Evolutionary conservation across 2,888 invertebrate genomes (phyloP).

Genomic region (Melanostoma scalare): DNA sequence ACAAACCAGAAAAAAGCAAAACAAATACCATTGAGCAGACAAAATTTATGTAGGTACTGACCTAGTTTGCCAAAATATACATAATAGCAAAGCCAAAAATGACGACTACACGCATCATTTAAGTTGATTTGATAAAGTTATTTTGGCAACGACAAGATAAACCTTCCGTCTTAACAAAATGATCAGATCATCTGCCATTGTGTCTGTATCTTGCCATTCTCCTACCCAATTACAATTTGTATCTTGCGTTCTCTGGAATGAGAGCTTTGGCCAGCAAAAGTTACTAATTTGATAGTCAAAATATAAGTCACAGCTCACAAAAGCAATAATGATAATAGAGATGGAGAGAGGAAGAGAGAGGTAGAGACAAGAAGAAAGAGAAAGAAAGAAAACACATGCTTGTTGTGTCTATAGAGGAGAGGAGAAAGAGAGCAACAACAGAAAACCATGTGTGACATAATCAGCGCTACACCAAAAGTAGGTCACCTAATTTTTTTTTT

Average conservation of each 20-base stretch:
- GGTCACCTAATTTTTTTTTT: slow-evolving; percentile 73
- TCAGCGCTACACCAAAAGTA: slow-evolving; percentile 66
- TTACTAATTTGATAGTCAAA: slow-evolving; percentile 60
- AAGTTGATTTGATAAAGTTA: slow-evolving; percentile 36
- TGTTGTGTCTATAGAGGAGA: slow-evolving; percentile 30
- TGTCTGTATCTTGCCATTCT: slow-evolving; percentile 2
- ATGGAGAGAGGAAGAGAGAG: too few relatives aligned
- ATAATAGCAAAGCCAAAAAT: slow-evolving; percentile 24
- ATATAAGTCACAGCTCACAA: slow-evolving; percentile 39
- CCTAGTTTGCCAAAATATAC: slow-evolving; percentile 18
- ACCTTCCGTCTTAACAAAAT: slow-evolving; percentile 56
- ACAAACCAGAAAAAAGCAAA: slow-evolving; percentile 14
- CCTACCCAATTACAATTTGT: background rate
- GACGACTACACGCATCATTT: slow-evolving; percentile 39
- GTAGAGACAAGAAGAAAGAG: too few relatives aligned
- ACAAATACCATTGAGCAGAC: slow-evolving; percentile 39
- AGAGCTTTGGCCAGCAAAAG: slow-evolving; percentile 38
- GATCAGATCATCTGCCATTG: slow-evolving; percentile 29
- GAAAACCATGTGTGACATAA: slow-evolving; percentile 63
- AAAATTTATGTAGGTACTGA: slow-evolving; percentile 31
- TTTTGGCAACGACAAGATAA: slow-evolving; percentile 46
- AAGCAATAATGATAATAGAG: background rate
- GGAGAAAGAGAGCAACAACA: slow-evolving; percentile 25
- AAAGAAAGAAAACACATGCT: slow-evolving; percentile 19
- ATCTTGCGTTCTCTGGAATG: slow-evolving; percentile 29